These are phyloP conservation scores for Ditylenchus weischeri DNA, from an alignment of 2,888 invertebrate genomes.

Conservation along the genomic window DNA sequence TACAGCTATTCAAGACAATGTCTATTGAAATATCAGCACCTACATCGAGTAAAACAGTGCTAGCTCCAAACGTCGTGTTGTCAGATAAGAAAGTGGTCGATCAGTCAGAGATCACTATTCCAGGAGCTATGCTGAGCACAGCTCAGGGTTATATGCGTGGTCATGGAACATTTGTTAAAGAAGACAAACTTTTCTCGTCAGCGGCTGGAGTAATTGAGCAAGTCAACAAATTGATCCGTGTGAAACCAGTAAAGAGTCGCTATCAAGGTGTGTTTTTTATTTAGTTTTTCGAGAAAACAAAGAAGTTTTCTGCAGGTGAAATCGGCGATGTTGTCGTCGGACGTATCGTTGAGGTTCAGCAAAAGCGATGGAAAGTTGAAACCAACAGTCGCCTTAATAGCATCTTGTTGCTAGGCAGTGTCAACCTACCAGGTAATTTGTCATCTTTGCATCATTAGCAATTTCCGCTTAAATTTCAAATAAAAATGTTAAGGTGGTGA, in stretches of 20 bases:
- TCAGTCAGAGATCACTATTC: constrained; percentile 19
- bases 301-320: constrained; percentile 66
- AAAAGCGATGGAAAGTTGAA: constrained; percentile 62
- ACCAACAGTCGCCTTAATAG: constrained; percentile 84
- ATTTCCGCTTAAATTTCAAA: too few relatives aligned
- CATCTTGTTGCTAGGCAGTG: constrained; percentile 80
- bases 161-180: constrained; percentile 82
- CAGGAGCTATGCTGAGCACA: constrained; percentile 20
- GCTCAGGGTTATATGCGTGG: constrained; percentile 66
- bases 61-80: constrained; percentile 9
- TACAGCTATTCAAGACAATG: not conserved
- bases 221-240: constrained; percentile 88
- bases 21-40: constrained; percentile 12
- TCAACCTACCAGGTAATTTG: constrained; percentile 78
- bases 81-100: not conserved
- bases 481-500: constrained; percentile 67
- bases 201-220: constrained; percentile 89
- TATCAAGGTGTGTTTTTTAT: constrained; percentile 10
- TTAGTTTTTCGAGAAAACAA: constrained; percentile 47
- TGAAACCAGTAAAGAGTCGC: constrained; percentile 83
- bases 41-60: constrained; percentile 8
- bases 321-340: constrained; percentile 96
- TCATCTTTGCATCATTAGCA: too few relatives aligned
- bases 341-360: constrained; percentile 83
- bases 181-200: constrained; percentile 76